Evolutionary conservation across 2,888 invertebrate genomes (phyloP).

Genomic region (Isoperla grammatica): DNA sequence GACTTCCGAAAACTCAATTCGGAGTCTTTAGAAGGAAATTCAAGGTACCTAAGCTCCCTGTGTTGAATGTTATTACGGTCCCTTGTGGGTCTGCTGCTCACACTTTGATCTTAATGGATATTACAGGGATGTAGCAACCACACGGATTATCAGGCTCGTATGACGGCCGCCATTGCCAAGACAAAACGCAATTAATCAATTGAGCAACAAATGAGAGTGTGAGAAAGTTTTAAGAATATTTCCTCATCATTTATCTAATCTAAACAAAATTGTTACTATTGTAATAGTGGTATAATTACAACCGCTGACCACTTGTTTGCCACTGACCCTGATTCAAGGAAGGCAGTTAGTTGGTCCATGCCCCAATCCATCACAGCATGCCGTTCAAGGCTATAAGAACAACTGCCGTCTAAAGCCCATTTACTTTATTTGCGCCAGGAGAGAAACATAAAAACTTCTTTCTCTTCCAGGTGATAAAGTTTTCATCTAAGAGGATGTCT

Average conservation of each 20-base stretch:
- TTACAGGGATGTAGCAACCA: background rate
- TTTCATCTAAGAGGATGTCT: slow-evolving; percentile 13
- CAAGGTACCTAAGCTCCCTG: slow-evolving; percentile 6
- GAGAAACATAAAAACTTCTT: slow-evolving; percentile 15
- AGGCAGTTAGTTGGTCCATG: slow-evolving; percentile 1
- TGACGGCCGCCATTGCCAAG: background rate
- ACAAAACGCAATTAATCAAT: slow-evolving; percentile 17
- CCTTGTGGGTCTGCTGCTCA: background rate
- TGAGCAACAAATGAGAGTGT: slow-evolving; percentile 18
- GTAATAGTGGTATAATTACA: background rate
- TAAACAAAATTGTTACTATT: background rate
- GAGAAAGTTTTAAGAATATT: slow-evolving; percentile 9
- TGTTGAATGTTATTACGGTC: background rate
- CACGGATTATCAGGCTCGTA: slow-evolving; percentile 1
- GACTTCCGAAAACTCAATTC: slow-evolving; percentile 17
- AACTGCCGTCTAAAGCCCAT: slow-evolving; percentile 12
- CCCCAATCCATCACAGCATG: slow-evolving; percentile 10
- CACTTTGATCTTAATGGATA: too few relatives aligned
- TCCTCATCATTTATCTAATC: slow-evolving; percentile 2
- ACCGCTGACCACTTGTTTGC: background rate
- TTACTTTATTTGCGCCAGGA: slow-evolving; percentile 17
- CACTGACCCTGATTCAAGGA: slow-evolving; percentile 16
- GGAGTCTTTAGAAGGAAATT: slow-evolving; percentile 4
- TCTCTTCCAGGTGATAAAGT: slow-evolving; percentile 17
- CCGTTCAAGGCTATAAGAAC: background rate